These are phyloP conservation scores for Forbesichthys papilliferus DNA, from an alignment of 2,113 vertebrate genomes.

Conservation along the genomic window DNA sequence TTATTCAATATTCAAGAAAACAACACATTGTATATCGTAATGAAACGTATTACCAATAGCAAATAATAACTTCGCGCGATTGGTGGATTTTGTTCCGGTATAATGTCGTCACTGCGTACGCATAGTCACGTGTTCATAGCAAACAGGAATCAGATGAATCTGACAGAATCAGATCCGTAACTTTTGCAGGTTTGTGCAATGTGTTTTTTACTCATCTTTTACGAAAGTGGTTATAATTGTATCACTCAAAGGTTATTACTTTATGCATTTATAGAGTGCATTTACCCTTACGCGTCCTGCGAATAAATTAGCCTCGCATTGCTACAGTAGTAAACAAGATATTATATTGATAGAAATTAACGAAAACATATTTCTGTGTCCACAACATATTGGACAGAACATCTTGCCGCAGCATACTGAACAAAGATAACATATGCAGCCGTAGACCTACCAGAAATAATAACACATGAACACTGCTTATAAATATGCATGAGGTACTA, in stretches of 20 bases:
- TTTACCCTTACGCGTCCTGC: neutral
- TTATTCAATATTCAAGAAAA: no score
- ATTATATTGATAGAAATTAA: neutral
- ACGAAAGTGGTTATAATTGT: neutral
- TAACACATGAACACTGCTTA: no score
- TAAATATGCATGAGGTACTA: no score
- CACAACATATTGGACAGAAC: neutral
- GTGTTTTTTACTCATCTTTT: neutral
- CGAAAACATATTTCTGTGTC: neutral
- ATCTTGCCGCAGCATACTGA: no score
- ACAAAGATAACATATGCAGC: no score
- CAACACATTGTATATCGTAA: no score
- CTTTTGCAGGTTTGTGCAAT: conserved; percentile 32
- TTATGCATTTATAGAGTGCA: neutral
- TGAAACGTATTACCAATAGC: no score
- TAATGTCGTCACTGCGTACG: conserved; percentile 32
- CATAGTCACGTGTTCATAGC: neutral
- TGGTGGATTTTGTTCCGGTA: neutral
- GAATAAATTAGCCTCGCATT: neutral
- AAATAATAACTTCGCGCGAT: neutral
- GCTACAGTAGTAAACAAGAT: neutral
- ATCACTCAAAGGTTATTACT: neutral
- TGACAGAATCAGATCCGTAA: neutral
- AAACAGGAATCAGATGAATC: neutral
- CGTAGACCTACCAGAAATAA: no score